A percentile compares a stretch with the other conserved stretches of the same genome.
Evolutionary conservation across 2,888 invertebrate genomes (phyloP).

Genomic region (Tetragonula carbonaria): DNA sequence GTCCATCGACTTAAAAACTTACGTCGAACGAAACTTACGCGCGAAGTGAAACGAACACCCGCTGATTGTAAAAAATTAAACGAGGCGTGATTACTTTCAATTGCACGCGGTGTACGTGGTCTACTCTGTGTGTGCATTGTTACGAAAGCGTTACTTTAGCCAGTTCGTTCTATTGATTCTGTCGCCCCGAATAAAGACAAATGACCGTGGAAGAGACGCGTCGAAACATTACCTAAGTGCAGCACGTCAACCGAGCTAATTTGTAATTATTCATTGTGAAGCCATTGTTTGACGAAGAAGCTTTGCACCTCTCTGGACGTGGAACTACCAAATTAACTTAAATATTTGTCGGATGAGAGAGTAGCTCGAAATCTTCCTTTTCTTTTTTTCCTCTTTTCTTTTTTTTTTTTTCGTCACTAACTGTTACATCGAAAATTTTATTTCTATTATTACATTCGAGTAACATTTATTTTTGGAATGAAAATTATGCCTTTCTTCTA

Average conservation of each 20-base stretch:
- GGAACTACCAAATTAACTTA: neutral
- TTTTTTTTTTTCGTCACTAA: neutral
- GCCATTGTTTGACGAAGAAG: conserved; percentile 64
- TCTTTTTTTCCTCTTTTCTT: too few species aligned
- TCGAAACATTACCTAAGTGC: conserved; percentile 58
- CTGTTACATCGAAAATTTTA: too few species aligned
- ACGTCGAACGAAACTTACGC: neutral
- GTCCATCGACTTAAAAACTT: neutral
- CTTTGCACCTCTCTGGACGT: conserved; percentile 33
- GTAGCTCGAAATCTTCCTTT: too few species aligned
- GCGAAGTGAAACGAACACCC: neutral
- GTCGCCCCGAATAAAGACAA: conserved; percentile 69
- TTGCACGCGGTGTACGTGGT: conserved; percentile 17
- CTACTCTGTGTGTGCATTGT: conserved; percentile 16
- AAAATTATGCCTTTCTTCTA: too few species aligned
- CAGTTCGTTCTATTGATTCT: conserved; percentile 42
- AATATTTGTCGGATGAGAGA: neutral
- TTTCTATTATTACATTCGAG: neutral
- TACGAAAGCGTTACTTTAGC: conserved; percentile 32
- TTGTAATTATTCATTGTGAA: conserved; percentile 71
- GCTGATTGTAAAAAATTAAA: conserved; percentile 11
- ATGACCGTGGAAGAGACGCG: conserved; percentile 49
- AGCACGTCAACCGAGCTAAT: conserved; percentile 69
- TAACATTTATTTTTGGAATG: neutral
- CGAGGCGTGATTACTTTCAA: conserved; percentile 32